These are phyloP conservation scores for Amblyjoppa fuscipennis DNA, from an alignment of 2,888 invertebrate genomes.

Conservation along the genomic window DNA sequence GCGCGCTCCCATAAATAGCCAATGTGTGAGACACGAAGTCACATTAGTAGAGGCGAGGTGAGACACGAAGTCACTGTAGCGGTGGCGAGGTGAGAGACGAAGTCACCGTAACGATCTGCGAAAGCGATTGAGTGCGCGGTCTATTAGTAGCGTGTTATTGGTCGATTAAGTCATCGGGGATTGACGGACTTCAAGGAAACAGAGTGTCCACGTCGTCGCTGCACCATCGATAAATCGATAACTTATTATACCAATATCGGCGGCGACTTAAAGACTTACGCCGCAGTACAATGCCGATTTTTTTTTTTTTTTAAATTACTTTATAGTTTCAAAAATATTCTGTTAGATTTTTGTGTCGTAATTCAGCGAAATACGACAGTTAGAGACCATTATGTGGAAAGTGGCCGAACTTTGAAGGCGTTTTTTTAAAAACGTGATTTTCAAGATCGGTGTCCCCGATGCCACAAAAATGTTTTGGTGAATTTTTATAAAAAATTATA, in stretches of 20 bases:
- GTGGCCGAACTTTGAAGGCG: too few relatives aligned
- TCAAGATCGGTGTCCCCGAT: too few relatives aligned
- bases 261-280: neutral
- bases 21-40: slow-evolving; percentile 20
- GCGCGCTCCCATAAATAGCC: slow-evolving; percentile 29
- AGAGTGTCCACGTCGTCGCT: neutral
- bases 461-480: too few relatives aligned
- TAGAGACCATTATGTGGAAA: too few relatives aligned
- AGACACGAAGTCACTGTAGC: neutral
- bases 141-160: neutral
- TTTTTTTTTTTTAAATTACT: too few relatives aligned
- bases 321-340: too few relatives aligned
- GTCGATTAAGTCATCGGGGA: neutral
- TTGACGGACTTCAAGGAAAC: neutral
- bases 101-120: neutral
- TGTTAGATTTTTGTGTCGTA: too few relatives aligned
- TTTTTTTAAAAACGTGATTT: too few relatives aligned
- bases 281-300: too few relatives aligned
- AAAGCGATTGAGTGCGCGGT: neutral
- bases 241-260: neutral
- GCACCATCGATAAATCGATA: neutral
- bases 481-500: too few relatives aligned
- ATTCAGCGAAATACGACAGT: too few relatives aligned
- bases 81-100: neutral
- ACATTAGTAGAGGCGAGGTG: neutral